A percentile compares a stretch with the other conserved stretches of the same genome.
Evolutionary conservation across 2,888 invertebrate species (phyloP).

Genomic region (Tromatobia lineatoria): DNA sequence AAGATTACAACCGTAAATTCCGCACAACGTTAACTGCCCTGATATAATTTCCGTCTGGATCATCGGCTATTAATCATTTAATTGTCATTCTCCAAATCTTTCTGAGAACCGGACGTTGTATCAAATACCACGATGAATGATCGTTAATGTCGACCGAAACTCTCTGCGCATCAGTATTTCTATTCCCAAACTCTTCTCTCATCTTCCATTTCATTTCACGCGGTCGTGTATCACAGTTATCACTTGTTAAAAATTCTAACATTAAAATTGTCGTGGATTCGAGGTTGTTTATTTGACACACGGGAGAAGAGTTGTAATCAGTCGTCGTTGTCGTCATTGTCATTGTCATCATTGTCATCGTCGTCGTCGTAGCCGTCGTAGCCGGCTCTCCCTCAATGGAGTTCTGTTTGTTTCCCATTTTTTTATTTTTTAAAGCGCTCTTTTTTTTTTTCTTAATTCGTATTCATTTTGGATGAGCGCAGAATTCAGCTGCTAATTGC

Average conservation of each 20-base stretch:
- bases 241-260: constrained; percentile 75
- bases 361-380: constrained; percentile 17
- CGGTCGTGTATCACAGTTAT: constrained; percentile 79
- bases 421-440: not conserved
- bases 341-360: too few species aligned
- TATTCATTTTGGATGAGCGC: constrained; percentile 25
- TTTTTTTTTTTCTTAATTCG: not conserved
- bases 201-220: constrained; percentile 63
- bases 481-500: constrained; percentile 3
- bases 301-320: constrained; percentile 51
- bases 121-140: constrained; percentile 23
- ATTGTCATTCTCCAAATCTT: not conserved
- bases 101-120: constrained; percentile 3
- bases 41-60: constrained; percentile 30
- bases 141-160: constrained; percentile 17
- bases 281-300: constrained; percentile 66
- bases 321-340: constrained; percentile 36
- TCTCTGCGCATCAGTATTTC: constrained; percentile 6
- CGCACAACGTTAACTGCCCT: constrained; percentile 19
- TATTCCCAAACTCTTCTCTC: constrained; percentile 45
- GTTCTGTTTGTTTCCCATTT: constrained; percentile 5
- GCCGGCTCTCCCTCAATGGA: not conserved
- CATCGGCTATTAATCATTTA: constrained; percentile 30
- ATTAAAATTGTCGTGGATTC: constrained; percentile 69
- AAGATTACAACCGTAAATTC: constrained; percentile 62